These are phyloP conservation scores for Camptogramma bilineatum DNA, from an alignment of 2,888 invertebrate genomes.

Conservation along the genomic window DNA sequence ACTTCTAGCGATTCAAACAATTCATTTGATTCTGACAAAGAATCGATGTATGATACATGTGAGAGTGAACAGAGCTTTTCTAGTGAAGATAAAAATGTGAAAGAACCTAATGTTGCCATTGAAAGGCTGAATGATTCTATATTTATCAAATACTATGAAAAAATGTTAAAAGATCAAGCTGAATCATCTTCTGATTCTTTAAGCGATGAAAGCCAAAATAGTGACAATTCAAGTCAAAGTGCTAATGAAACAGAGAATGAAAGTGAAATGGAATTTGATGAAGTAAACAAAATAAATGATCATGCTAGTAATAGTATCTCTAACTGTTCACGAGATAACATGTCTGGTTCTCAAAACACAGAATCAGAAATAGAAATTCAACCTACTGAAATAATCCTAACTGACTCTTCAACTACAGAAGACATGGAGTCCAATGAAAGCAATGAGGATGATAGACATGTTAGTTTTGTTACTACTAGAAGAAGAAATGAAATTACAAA, in stretches of 20 bases:
- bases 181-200: slow-evolving; percentile 9
- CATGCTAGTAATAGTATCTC: slow-evolving; percentile 46
- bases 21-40: slow-evolving; percentile 46
- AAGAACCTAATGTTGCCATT: slow-evolving; percentile 59
- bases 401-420: slow-evolving; percentile 41
- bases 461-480: slow-evolving; percentile 77
- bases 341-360: slow-evolving; percentile 33
- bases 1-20: slow-evolving; percentile 14
- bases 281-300: slow-evolving; percentile 21
- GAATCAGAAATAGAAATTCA: slow-evolving; percentile 38
- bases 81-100: slow-evolving; percentile 27
- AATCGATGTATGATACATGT: slow-evolving; percentile 73
- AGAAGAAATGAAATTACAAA: slow-evolving; percentile 63
- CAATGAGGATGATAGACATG: slow-evolving; percentile 41
- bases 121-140: slow-evolving; percentile 63
- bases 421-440: slow-evolving; percentile 43
- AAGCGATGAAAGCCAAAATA: background rate
- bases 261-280: background rate
- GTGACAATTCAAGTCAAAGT: slow-evolving; percentile 18
- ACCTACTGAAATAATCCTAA: slow-evolving; percentile 40
- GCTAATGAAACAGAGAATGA: slow-evolving; percentile 2
- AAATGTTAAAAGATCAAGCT: slow-evolving; percentile 40
- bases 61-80: slow-evolving; percentile 57
- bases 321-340: slow-evolving; percentile 36
- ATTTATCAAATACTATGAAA: slow-evolving; percentile 59